phyloP scores from a whole-genome alignment of 2,113 vertebrate genomes.

The Mystacornis crossleyi region DNA sequence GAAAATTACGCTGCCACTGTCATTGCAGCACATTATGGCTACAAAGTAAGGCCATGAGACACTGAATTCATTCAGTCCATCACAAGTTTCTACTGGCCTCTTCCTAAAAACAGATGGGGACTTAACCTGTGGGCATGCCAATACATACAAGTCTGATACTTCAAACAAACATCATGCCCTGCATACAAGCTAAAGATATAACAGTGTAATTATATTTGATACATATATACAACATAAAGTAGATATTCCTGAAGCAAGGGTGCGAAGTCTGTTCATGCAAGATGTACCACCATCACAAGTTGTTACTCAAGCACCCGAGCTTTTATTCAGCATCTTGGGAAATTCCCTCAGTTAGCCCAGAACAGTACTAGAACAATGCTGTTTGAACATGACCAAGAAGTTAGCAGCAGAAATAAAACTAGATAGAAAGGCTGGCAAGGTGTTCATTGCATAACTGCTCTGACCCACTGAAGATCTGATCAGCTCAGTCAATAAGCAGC shows the following conservation, averaged over 20 bases:
- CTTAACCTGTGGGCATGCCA: background rate
- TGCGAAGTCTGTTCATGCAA: background rate
- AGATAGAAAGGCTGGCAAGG: background rate
- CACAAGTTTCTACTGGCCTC: background rate
- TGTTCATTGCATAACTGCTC: background rate
- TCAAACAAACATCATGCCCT: background rate
- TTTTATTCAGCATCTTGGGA: background rate
- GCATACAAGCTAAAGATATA: background rate
- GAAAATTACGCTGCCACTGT: background rate
- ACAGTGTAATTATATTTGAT: background rate
- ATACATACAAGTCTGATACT: background rate
- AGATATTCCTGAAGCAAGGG: background rate
- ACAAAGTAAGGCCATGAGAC: background rate
- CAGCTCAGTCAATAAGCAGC: background rate
- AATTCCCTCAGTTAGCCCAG: background rate
- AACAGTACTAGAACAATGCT: background rate
- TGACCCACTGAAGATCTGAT: background rate
- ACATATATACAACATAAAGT: background rate
- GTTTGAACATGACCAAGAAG: background rate
- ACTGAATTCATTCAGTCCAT: background rate
- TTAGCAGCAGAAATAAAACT: background rate
- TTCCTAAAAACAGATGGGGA: background rate
- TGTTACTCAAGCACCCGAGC: background rate
- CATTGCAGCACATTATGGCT: background rate
- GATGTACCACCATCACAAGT: background rate